These are phyloP conservation scores for Ceriagrion tenellum DNA, from an alignment of 2,888 invertebrate genomes.

Conservation along the genomic window DNA sequence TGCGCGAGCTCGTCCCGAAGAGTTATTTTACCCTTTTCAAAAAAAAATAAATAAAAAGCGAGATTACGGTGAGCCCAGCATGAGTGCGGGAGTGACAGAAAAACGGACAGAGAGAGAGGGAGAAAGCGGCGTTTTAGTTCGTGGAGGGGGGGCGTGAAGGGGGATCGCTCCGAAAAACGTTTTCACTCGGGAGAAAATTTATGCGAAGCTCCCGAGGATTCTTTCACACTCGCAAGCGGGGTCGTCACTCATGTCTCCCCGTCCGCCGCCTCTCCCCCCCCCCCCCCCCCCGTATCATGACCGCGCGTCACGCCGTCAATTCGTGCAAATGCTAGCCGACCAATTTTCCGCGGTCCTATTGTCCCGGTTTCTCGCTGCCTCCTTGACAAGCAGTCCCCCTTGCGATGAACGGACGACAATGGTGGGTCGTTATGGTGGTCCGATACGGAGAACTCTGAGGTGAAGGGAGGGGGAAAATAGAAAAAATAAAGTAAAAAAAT, in stretches of 20 bases:
- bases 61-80: not conserved
- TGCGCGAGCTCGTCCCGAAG: not conserved
- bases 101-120: too few species aligned
- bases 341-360: not conserved
- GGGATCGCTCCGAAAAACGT: not conserved
- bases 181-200: not conserved
- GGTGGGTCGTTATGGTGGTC: not conserved
- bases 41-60: not conserved
- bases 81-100: not conserved
- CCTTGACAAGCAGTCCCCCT: not conserved
- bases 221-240: not conserved
- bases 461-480: not conserved
- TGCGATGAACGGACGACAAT: not conserved
- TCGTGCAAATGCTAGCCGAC: not conserved
- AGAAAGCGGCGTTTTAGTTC: not conserved
- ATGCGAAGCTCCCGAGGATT: not conserved
- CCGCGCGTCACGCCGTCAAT: slow-evolving; percentile 18
- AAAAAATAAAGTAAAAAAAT: not conserved
- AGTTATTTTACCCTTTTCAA: not conserved
- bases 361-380: not conserved
- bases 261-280: not conserved
- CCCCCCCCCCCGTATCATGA: not conserved
- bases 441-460: not conserved
- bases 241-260: not conserved
- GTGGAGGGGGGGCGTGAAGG: not conserved